phyloP scores from a whole-genome alignment of 2,797 vertebrate genomes.

The Amniataba percoides region DNA sequence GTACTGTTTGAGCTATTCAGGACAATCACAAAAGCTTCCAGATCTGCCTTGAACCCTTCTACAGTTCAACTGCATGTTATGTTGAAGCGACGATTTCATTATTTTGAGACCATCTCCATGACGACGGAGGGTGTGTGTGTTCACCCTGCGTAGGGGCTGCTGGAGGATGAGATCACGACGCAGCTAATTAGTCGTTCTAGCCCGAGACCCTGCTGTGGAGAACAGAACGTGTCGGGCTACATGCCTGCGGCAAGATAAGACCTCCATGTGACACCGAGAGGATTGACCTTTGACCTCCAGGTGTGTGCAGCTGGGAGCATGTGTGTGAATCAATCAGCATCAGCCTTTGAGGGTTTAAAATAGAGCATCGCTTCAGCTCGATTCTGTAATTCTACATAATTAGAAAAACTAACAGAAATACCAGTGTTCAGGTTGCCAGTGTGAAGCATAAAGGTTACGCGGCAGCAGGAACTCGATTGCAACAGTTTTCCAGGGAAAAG shows the following conservation, averaged over 20 bases:
- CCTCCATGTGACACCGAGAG: neutral
- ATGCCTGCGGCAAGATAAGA: constrained; percentile 3
- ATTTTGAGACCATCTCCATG: constrained; percentile 48
- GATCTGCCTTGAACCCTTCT: neutral
- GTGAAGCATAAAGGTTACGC: constrained; percentile 28
- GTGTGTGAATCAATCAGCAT: neutral
- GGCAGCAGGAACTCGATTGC: constrained; percentile 13
- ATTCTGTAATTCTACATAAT: neutral
- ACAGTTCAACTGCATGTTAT: neutral
- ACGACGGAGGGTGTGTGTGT: constrained; percentile 41
- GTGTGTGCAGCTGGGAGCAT: neutral
- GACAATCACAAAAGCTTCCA: neutral
- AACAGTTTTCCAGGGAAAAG: constrained; percentile 16
- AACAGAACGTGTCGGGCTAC: constrained; percentile 24
- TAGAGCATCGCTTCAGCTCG: neutral
- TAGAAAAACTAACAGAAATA: neutral
- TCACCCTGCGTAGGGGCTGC: neutral
- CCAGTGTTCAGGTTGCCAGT: neutral
- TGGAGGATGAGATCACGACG: constrained; percentile 47
- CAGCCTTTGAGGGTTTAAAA: neutral
- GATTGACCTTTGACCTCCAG: constrained; percentile 29
- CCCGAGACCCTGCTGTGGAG: constrained; percentile 22
- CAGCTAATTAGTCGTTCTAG: constrained; percentile 38
- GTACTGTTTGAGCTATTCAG: neutral
- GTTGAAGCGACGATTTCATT: constrained; percentile 24